Base-by-base conservation (phyloP, 2,113 vertebrate genomes). In the Globicephala melas region DNA sequence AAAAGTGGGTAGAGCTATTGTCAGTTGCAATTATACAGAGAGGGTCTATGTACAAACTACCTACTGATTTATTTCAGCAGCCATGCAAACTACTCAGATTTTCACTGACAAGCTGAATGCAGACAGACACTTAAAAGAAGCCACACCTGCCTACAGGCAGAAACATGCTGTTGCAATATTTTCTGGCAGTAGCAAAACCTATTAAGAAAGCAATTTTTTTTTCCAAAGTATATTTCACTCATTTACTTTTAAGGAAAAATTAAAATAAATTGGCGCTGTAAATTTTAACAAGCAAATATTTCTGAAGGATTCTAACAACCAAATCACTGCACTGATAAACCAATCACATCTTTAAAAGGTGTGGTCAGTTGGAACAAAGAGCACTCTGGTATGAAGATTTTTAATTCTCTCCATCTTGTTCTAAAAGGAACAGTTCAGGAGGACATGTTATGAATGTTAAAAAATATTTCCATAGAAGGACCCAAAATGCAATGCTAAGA, bases 11-110 rank as follows among this genome's bases (percentile, higher is more conserved):
- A 86, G 70, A 87, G 67, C 84, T 92, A 82, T 21, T 88, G 71
- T 96, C 67, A 68, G 47, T 41, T 85, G n/a, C 67, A 95, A 76
- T 81, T 90, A 96, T 47, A 95, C 95, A 90, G 94, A 97, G 25
- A 96, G 62, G 71, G 82, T 60, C 94, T 97, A 68, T 95, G 84
- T 82, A 83, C 38, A 83, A 89, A 92, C 44, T 92, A 93, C 41
- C 60, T 96, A 92, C 21, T 60, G 65, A 71, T 77, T 96, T 87
- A 83, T 95, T 96, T 93, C 70, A 84, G 58, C 38, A 97, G 71
- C 26, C 53, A 94, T 95, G 85, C 36, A 83, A 83, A 95, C 41
- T 60, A 79, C 20, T 25, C 38, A 65, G 55, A 83, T 85, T 92
- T 96, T 95, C 70, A 97, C 38, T n/a, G 58, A 94, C 71, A 95